Evolutionary conservation across 2,113 vertebrate genomes (phyloP), one percentile per base, ranked within the genome.

Genomic region (Fregetta grallaria): DNA sequence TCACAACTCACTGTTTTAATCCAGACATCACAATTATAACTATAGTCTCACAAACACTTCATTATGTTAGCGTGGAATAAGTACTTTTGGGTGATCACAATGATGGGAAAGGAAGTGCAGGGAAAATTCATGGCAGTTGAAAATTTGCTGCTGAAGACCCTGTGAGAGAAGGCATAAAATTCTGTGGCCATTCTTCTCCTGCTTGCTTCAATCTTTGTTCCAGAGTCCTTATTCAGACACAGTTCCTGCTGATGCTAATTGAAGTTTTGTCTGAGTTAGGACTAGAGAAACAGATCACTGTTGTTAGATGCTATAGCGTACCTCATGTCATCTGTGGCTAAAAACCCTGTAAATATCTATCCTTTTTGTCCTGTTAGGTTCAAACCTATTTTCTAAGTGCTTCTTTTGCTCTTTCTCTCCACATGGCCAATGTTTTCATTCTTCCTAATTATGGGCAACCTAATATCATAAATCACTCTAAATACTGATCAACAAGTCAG

Each of bases 81-180:
- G 81, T 62, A 34, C 55, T 96, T 93, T 34, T 27, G 53, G 19
- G 30, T 71, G 50, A 90, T 93, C 87, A 83, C 78, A 94, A 58
- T 86, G 85, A 66, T 91, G 87, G 94, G 89, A 96, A 92, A 96
- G 81, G 92, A 96, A 90, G 68, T 59, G 36, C 34, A 59, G 53
- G 56, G 50, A 88, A 94, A 88, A 85, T 68, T 70, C 42, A 73
- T 70, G 32, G n/a, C 74, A n/a, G 29, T 47, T 95, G 67, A 86
- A 84, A 73, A 36, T 92, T 70, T 92, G 77, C 70, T 92, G 53
- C 62, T 90, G 77, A 95, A 90, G 71, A 86, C 23, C 6, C 25
- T 44, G n/a, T 62, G 63, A 95, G 74, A 91, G 63, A 84, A 94
- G 45, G 36, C 50, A 75, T 65, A 82, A 70, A 85, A 52, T 88